phyloP scores from a whole-genome alignment of 1,140 invertebrate genomes.

The Drosophila nikananu region DNA sequence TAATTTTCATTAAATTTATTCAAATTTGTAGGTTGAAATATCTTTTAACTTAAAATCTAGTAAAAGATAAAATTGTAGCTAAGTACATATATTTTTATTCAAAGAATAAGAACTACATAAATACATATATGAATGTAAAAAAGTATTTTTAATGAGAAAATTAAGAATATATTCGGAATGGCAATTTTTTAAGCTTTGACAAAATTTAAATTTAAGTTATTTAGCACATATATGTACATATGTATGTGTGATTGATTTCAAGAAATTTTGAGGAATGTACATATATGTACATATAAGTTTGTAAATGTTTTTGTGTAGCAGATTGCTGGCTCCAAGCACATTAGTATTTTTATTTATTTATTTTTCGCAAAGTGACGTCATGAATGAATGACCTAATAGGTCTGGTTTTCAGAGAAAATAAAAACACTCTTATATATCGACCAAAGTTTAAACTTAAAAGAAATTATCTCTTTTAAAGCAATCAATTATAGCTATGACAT shows the following conservation, averaged over 20 bases:
- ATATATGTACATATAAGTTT: too few species aligned
- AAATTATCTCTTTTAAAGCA: neutral
- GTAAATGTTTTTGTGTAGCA: too few species aligned
- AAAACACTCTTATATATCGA: too few species aligned
- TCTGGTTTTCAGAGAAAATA: neutral
- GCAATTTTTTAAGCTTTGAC: neutral
- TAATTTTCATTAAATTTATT: too few species aligned
- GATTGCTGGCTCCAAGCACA: neutral
- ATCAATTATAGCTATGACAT: slow-evolving; percentile 6
- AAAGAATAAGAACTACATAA: too few species aligned
- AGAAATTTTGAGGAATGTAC: neutral
- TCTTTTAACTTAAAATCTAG: too few species aligned
- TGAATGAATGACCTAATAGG: slow-evolving; percentile 17
- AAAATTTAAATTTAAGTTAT: neutral
- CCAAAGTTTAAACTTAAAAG: neutral
- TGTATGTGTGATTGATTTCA: too few species aligned
- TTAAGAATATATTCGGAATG: neutral
- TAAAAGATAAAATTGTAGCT: too few species aligned
- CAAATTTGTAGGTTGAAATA: too few species aligned
- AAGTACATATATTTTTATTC: too few species aligned
- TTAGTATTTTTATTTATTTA: neutral
- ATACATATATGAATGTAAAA: too few species aligned
- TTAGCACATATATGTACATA: neutral
- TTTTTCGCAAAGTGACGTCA: neutral
- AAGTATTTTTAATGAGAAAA: neutral